Evolutionary conservation across 2,888 invertebrate species (phyloP).

Genomic region (Dastarcus helophoroides): DNA sequence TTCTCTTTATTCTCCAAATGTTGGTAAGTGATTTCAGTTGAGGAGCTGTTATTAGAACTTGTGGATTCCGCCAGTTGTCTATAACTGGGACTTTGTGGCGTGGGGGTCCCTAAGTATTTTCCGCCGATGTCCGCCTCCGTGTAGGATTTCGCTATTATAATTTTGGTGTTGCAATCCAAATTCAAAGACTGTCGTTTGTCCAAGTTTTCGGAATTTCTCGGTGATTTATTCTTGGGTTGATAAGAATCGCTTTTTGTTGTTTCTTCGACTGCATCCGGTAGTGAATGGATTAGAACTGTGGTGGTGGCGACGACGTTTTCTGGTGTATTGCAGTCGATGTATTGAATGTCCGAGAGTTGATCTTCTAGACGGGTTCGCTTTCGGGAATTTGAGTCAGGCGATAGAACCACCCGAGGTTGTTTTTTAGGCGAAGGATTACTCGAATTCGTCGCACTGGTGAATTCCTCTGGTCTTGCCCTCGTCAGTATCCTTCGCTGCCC

Average conservation of each 20-base stretch:
- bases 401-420: conserved; percentile 42
- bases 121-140: conserved; percentile 30
- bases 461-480: conserved; percentile 45
- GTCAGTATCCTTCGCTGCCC: conserved; percentile 39
- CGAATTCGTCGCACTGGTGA: conserved; percentile 41
- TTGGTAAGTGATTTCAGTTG: conserved; percentile 20
- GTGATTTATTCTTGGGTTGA: conserved; percentile 34
- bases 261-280: conserved; percentile 2
- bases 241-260: conserved; percentile 21
- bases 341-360: conserved; percentile 66
- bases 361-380: conserved; percentile 65
- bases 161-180: conserved; percentile 21
- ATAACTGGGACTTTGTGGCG: conserved; percentile 33
- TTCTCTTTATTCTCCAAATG: conserved; percentile 12
- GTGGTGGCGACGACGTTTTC: conserved; percentile 42
- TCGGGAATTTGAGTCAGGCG: conserved; percentile 43
- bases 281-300: conserved; percentile 30
- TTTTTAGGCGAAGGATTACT: conserved; percentile 52
- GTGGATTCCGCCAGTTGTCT: conserved; percentile 29
- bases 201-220: conserved; percentile 30
- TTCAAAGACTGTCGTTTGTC: conserved; percentile 33
- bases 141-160: conserved; percentile 28
- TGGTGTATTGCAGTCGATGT: conserved; percentile 69
- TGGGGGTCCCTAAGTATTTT: conserved; percentile 24
- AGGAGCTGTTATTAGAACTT: conserved; percentile 30